Percentiles rank a stretch among this genome's conserved stretches.
Conservation (phyloP, 2,113 vertebrate species). For the Dunckerocampus dactyliophorus region DNA sequence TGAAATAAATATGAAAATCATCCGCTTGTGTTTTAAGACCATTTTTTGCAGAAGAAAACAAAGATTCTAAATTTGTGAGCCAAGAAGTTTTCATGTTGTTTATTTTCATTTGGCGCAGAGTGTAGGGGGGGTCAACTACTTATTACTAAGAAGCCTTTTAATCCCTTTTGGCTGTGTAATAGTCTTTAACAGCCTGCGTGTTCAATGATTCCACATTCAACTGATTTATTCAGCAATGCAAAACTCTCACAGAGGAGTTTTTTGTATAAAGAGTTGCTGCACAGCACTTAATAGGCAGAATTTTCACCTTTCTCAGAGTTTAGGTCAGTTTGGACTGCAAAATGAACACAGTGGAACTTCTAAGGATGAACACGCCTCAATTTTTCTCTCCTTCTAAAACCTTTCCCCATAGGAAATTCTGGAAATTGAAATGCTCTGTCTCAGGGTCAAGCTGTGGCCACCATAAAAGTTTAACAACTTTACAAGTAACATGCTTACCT, state of each 20-base stretch:
- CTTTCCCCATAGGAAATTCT: too few relatives aligned
- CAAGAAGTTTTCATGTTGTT: constrained; percentile 1
- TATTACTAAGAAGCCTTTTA: not conserved
- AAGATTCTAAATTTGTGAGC: not conserved
- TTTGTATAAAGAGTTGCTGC: not conserved
- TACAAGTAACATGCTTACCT: too few relatives aligned
- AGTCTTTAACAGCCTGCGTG: not conserved
- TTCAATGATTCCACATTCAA: not conserved
- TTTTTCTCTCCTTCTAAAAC: too few relatives aligned
- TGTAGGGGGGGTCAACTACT: constrained; percentile 5
- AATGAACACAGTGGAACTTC: too few relatives aligned
- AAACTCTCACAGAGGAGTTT: not conserved
- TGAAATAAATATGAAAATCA: constrained; percentile 3
- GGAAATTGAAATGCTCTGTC: too few relatives aligned
- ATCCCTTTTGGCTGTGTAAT: constrained; percentile 1
- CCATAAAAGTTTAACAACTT: too few relatives aligned
- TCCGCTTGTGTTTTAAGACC: not conserved
- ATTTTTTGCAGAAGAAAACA: not conserved
- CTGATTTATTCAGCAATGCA: too few relatives aligned
- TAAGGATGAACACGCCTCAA: too few relatives aligned
- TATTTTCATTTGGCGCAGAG: not conserved
- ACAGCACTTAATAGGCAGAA: not conserved
- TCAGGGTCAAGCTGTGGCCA: too few relatives aligned
- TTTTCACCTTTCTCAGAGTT: too few relatives aligned
- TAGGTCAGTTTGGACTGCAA: too few relatives aligned